phyloP scores from a whole-genome alignment of 2,888 invertebrate species.

The Hirtodrosophila duncani region DNA sequence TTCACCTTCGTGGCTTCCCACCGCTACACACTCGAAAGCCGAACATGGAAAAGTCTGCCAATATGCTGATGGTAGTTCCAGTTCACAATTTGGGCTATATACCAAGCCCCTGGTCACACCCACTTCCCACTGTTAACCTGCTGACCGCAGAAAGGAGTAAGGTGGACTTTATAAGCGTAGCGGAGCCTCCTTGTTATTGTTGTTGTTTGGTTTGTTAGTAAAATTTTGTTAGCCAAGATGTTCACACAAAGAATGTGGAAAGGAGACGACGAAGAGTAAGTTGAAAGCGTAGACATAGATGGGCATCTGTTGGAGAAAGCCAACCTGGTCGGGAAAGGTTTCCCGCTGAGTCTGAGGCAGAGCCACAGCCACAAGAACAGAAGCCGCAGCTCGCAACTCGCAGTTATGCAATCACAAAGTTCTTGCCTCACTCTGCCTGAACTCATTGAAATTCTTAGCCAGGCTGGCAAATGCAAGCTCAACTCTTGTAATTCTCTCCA shows the following conservation, averaged over 20 bases:
- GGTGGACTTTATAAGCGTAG: too few relatives aligned
- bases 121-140: conserved; percentile 46
- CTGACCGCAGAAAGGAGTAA: too few relatives aligned
- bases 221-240: too few relatives aligned
- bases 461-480: conserved; percentile 22
- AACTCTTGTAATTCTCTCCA: conserved; percentile 53
- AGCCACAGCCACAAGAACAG: not conserved
- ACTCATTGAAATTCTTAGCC: conserved; percentile 62
- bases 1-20: not conserved
- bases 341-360: conserved; percentile 33
- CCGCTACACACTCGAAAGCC: conserved; percentile 21
- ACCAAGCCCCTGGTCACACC: too few relatives aligned
- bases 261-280: too few relatives aligned
- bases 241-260: too few relatives aligned
- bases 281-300: too few relatives aligned
- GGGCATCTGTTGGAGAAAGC: too few relatives aligned
- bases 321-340: conserved; percentile 9
- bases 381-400: conserved; percentile 30
- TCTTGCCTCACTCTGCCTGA: too few relatives aligned
- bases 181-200: too few relatives aligned
- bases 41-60: conserved; percentile 60
- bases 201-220: too few relatives aligned
- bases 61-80: conserved; percentile 45
- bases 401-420: conserved; percentile 66
- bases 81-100: conserved; percentile 14